Evolutionary conservation across 2,797 vertebrate genomes (phyloP), one percentile per base, ranked within the genome.

Genomic region (Hoplostethus atlanticus): DNA sequence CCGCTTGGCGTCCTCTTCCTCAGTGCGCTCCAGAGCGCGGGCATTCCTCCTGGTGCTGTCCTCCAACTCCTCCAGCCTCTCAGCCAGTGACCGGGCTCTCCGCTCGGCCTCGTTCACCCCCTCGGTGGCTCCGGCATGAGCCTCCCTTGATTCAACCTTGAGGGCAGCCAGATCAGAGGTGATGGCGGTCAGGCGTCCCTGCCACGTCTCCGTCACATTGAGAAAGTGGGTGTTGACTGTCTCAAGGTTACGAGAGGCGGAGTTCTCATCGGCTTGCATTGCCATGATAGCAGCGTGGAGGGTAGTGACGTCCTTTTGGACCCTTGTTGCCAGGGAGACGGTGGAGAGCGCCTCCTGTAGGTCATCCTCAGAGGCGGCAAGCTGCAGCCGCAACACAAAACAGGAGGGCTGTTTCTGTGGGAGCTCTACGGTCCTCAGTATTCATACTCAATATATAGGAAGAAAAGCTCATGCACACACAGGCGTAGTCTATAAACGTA

Each of bases 361-460:
- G 88, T 91, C 87, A 13, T 91, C 94, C 82, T 96, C 95, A 36
- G 97, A 96, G 77, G 95, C 93, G 57, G 94, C 94, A 84, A 99
- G 96, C 98, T 99, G 96, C 90, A 95, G 95, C 96, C 95, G 64
- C 93, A 97, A 98, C 95, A 99, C 89, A 99, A 97, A 95, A 96
- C 92, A 98, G 86, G 87, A 85, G 91, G 80, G 87, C 91, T 79
- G 90, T 93, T 94, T 94, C 81, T 89, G 90, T 82, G 77, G 83
- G 84, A 78, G 79, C 72, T 92, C 64, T 81, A 64, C 16, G 44
- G 75, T 56, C 84, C 81, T 64, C 76, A 64, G 67, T 55, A 63
- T 50, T 85, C 64, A 65, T 7, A 16, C 10, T 67, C 3, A 30
- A 58, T 5, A 47, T 21, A 62, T 6, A 63, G 54, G 3, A 30